These are phyloP conservation scores for Leucania comma DNA, from an alignment of 2,888 invertebrate genomes.

Conservation along the genomic window DNA sequence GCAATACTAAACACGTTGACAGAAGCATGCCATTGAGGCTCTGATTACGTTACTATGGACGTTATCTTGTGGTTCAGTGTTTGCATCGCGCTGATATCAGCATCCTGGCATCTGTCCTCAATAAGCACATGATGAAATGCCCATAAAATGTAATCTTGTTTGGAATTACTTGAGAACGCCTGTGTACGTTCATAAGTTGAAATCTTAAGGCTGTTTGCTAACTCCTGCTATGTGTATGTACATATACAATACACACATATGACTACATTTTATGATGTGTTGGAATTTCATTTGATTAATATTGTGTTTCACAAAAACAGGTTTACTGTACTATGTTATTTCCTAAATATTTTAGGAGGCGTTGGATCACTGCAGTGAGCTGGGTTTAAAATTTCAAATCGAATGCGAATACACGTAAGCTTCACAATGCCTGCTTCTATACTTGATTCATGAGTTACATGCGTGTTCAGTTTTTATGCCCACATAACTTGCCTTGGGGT, in stretches of 20 bases:
- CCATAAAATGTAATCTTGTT: constrained; percentile 44
- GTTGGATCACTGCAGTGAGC: constrained; percentile 14
- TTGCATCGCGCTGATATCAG: constrained; percentile 56
- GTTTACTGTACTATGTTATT: constrained; percentile 14
- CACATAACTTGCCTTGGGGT: constrained; percentile 55
- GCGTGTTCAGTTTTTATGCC: constrained; percentile 57
- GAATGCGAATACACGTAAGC: constrained; percentile 28
- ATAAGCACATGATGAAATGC: constrained; percentile 47
- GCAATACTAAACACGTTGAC: constrained; percentile 60
- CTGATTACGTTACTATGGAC: constrained; percentile 49
- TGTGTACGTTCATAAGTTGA: constrained; percentile 21
- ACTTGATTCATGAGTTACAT: constrained; percentile 56
- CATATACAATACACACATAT: no score
- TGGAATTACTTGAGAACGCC: constrained; percentile 20
- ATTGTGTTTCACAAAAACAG: constrained; percentile 3
- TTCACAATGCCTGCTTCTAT: constrained; percentile 19
- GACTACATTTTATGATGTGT: neutral
- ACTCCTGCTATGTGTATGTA: neutral
- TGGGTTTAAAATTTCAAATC: constrained; percentile 5
- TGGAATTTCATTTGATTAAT: constrained; percentile 1
- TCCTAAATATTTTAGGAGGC: constrained; percentile 10
- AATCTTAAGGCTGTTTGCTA: neutral
- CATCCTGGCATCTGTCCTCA: constrained; percentile 52
- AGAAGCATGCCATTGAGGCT: constrained; percentile 50
- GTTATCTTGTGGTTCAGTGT: constrained; percentile 49